These are phyloP conservation scores for Drosophila mauritiana DNA, from an alignment of 1,140 invertebrate species.

Conservation along the genomic window DNA sequence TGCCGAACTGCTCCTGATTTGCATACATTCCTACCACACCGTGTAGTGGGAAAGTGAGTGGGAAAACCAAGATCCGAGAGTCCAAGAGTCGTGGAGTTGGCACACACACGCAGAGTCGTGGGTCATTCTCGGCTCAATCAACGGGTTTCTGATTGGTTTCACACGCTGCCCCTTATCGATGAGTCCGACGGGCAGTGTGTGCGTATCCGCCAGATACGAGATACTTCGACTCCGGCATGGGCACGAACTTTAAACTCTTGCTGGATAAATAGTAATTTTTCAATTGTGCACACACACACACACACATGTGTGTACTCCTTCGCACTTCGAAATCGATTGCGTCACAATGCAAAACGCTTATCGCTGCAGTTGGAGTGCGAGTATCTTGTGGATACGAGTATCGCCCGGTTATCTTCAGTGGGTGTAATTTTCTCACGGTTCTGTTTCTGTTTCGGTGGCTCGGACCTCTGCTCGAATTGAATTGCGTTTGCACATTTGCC, in stretches of 20 bases:
- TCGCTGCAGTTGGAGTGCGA: constrained; percentile 44
- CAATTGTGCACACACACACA: constrained; percentile 56
- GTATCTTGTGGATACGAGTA: constrained; percentile 30
- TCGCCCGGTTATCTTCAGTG: constrained; percentile 68
- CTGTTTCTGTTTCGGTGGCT: constrained; percentile 71
- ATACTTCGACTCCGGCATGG: constrained; percentile 29
- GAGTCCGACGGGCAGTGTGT: constrained; percentile 5
- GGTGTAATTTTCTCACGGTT: constrained; percentile 83
- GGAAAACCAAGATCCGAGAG: constrained; percentile 9
- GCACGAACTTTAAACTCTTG: constrained; percentile 75
- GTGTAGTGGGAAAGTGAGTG: constrained; percentile 40
- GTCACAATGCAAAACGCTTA: constrained; percentile 79
- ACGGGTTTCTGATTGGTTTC: constrained; percentile 68
- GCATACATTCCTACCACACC: constrained; percentile 4
- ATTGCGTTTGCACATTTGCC: constrained; percentile 81
- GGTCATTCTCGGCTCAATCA: constrained; percentile 51
- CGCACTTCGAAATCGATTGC: constrained; percentile 38
- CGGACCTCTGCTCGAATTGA: constrained; percentile 56
- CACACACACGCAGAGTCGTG: constrained; percentile 9
- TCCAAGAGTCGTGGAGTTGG: neutral
- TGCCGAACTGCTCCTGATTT: constrained; percentile 33
- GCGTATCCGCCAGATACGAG: constrained; percentile 37
- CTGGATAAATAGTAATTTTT: constrained; percentile 75
- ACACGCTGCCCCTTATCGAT: constrained; percentile 75
- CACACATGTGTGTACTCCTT: constrained; percentile 23